Base-by-base conservation (phyloP, 2,888 invertebrate species). In the Ceriagrion tenellum region DNA sequence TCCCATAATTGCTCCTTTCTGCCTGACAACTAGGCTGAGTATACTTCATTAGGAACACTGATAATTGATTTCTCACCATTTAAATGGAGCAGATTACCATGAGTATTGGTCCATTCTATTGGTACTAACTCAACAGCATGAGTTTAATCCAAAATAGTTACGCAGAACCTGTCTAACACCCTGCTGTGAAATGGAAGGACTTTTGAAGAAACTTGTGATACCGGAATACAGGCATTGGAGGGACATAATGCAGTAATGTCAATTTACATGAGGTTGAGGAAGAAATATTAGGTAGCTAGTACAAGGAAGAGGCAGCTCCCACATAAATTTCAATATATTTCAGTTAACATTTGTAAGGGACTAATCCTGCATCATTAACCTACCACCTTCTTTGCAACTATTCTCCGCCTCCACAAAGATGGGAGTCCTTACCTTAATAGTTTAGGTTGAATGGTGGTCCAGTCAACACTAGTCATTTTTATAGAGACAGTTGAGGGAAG, bases 381-480 rank as follows among this genome's bases (percentile, higher is more conserved):
- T n/a, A n/a, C n/a, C n/a, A 88, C 40, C 16, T 88, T 40, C 1
- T 23, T 30, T 88, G 23, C 1, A 40, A 26, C n/a, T 26, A n/a
- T 69, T 69, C 4, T 69, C 0, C n/a, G 69, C 4, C n/a, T 23
- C 0, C 20, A 69, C 26, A n/a, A 26, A 69, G n/a, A 69, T 20
- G 26, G 20, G 23, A 69, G 26, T 16, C 4, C 13, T 13, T 18
- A 12, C 30, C 81, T 16, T 35, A 35, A 35, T 81, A 35, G 13
- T 81, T 81, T 13, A 26, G 16, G 47, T n/a, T 69, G 93, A 93
- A 47, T 74, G 20, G 47, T 47, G 26, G 93, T 93, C 69, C 93
- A 69, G 47, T 93, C 47, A 47, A n/a, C 47, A 10, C 93, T 93
- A 93, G 93, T 93, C 93, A 93, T 69, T 47, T 35, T 63, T 35